Conservation (phyloP, 2,888 invertebrate genomes). For the Limnephilus marmoratus region DNA sequence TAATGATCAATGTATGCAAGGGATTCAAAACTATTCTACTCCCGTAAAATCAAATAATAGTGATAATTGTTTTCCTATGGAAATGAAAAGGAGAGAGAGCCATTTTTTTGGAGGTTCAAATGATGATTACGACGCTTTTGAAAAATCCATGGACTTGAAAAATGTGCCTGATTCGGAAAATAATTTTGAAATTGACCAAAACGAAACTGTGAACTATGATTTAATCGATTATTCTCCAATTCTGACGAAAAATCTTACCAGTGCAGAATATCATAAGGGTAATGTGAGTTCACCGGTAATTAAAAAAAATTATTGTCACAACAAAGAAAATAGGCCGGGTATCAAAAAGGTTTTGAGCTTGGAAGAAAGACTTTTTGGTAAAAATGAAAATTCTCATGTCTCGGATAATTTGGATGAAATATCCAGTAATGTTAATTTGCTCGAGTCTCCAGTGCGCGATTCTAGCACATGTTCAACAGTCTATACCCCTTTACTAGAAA, state of each 20-base stretch:
- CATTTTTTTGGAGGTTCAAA: conserved; percentile 77
- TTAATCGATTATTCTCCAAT: conserved; percentile 35
- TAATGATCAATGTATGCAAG: not conserved
- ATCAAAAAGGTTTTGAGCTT: conserved; percentile 40
- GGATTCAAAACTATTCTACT: conserved; percentile 53
- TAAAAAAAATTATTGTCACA: not conserved
- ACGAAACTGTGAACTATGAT: conserved; percentile 32
- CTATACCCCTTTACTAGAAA: conserved; percentile 54
- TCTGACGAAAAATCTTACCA: not conserved
- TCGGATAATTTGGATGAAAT: not conserved
- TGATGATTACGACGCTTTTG: conserved; percentile 79
- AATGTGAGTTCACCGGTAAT: not conserved
- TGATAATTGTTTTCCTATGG: not conserved
- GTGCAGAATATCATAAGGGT: not conserved
- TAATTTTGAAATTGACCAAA: conserved; percentile 69
- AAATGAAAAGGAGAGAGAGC: conserved; percentile 68
- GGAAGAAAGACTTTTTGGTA: conserved; percentile 59
- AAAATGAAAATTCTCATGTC: not conserved
- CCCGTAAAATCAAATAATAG: conserved; percentile 45
- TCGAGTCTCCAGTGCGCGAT: conserved; percentile 29
- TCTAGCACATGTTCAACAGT: conserved; percentile 15
- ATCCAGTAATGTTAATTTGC: not conserved
- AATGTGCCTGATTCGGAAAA: conserved; percentile 68
- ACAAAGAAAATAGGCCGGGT: not conserved
- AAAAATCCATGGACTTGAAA: conserved; percentile 77